Base-by-base conservation (phyloP, 2,113 vertebrate species). In the Salvelinus sp. region DNA sequence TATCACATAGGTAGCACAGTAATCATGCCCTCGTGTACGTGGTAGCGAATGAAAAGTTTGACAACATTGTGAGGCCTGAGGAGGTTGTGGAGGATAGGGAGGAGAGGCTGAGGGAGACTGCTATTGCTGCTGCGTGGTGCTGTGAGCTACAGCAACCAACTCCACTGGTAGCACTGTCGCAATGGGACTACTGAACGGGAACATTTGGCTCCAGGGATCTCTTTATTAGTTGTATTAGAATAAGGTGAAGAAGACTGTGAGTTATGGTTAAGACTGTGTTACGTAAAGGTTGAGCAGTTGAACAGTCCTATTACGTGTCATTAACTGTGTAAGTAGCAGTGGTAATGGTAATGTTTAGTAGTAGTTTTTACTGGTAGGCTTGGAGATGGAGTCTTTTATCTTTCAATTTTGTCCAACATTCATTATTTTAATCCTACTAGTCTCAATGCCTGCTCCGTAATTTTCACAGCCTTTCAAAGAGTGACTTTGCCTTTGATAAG, bases 1-100 rank as follows among this genome's bases (percentile, higher is more conserved):
- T 88, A 88, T 91, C 90, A 88, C 75, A 70, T 82, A 87, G 87
- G 87, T 85, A 75, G 86, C 68, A 75, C 71, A 76, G 89, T 89
- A 90, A 92, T 91, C 86, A 88, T 75, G 81, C 82, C 88, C 86
- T 69, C 25, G 80, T 83, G 83, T 85, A 84, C 79, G 76, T 77
- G 28, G 57, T 70, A 69, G 57, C 78, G 81, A 81, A 88, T 73
- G 85, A 88, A 90, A 87, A 83, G 82, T 83, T 81, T 80, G 74
- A 80, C 77, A 72, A 80, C 84, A 79, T 76, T 81, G 79, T 67
- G 68, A 83, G 76, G 82, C 79, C 83, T 82, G 83, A 87, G 87
- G 88, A 22, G 30, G 30, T 18, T 30, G 66, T 20, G 64, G 27
- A 27, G 64, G 12, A 2, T 54, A 14, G 79, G 66, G 83, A 80